Percentiles rank a stretch among this genome's conserved stretches.
phyloP scores from a whole-genome alignment of 2,888 invertebrate species.

The Lamellibrachia satsuma region DNA sequence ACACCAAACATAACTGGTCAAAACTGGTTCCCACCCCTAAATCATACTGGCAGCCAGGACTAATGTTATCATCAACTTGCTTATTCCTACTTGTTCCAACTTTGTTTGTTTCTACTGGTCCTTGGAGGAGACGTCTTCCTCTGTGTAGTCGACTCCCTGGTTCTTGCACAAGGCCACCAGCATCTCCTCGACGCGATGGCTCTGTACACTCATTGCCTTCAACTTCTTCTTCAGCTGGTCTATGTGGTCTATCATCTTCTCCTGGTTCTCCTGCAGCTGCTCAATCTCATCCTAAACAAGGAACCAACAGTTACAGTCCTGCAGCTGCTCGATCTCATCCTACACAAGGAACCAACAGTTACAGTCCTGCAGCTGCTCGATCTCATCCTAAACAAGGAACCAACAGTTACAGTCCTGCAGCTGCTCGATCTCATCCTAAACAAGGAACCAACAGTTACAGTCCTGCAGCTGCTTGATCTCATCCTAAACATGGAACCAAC shows the following conservation, averaged over 20 bases:
- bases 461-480: neutral
- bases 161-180: conserved; percentile 51
- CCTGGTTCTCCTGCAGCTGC: conserved; percentile 55
- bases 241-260: conserved; percentile 50
- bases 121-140: conserved; percentile 52
- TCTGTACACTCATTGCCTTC: conserved; percentile 53
- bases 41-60: neutral
- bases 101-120: neutral
- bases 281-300: conserved; percentile 56
- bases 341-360: neutral
- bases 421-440: neutral
- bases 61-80: neutral
- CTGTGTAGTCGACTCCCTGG: conserved; percentile 51
- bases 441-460: neutral
- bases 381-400: neutral
- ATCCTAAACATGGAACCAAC: neutral
- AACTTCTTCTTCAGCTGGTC: conserved; percentile 51
- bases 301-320: neutral
- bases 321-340: neutral
- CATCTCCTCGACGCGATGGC: conserved; percentile 57
- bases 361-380: neutral
- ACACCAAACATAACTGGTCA: neutral
- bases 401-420: neutral
- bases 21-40: neutral
- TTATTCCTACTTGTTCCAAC: neutral